A percentile compares a stretch with the other conserved stretches of the same genome.
phyloP scores from a whole-genome alignment of 2,888 invertebrate genomes.

The Seira musarum region DNA sequence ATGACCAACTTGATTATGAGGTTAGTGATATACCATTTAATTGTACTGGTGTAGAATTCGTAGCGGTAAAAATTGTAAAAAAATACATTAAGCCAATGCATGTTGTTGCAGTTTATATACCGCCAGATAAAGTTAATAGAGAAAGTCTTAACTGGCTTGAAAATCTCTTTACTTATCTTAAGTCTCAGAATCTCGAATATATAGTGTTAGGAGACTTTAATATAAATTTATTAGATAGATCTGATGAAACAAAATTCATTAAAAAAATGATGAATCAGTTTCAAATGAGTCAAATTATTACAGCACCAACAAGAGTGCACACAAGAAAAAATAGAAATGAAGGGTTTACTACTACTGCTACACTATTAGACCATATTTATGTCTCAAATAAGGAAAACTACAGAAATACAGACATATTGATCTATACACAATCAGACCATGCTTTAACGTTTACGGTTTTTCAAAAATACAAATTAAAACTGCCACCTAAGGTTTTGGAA shows the following conservation, averaged over 20 bases:
- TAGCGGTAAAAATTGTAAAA: neutral
- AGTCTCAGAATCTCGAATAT: neutral
- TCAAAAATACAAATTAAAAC: neutral
- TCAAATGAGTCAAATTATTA: conserved; percentile 9
- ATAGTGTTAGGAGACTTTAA: conserved; percentile 35
- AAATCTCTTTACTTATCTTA: neutral
- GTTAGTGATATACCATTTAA: neutral
- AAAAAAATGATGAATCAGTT: neutral
- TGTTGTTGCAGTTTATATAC: neutral
- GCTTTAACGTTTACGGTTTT: conserved; percentile 13
- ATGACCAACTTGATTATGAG: neutral
- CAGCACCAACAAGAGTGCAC: conserved; percentile 23
- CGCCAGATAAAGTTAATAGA: neutral
- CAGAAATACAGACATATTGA: neutral
- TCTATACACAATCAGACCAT: conserved; percentile 27
- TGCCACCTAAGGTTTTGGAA: neutral
- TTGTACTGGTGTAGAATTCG: no score
- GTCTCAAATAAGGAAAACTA: neutral
- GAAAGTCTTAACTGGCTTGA: neutral
- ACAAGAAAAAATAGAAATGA: neutral
- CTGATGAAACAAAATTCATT: neutral
- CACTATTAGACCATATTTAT: conserved; percentile 40
- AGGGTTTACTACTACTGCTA: neutral
- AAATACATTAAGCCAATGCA: neutral
- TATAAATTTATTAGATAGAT: conserved; percentile 32